Evolutionary conservation across 2,888 invertebrate genomes (phyloP), one percentile per base, ranked within the genome.

Genomic region (Podotricha telesiphe): DNA sequence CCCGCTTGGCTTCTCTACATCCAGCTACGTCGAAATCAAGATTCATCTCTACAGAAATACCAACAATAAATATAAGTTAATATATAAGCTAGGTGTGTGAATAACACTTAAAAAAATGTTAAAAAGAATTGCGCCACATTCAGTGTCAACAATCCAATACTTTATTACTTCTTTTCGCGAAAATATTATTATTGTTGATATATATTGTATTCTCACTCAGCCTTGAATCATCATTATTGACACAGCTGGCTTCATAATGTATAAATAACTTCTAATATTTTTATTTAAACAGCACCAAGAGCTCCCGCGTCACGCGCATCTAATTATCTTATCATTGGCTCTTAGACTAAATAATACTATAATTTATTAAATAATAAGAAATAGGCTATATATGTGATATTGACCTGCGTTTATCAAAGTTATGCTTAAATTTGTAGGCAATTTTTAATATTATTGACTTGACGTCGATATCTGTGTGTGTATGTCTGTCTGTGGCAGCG

Each of bases 201-300:
- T 20, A 34, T 11, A 17, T 15, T 3, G 20, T 40, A 58, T 56
- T 56, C 40, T 37, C 19, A 56, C 19, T 40, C 40, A 40, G 17
- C 56, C 42, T 42, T 58, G 20, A 20, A 58, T 42, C 20, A 22
- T 11, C n/a, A 20, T 17, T 42, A 45, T 59, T 59, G 42, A 22
- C 11, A n/a, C 22, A 59, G 20, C 59, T 59, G 59, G 22, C 59
- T 59, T 22, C 59, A n/a, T 42, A 42, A 22, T 22, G 42, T 59
- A 22, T 59, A 22, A 59, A 59, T 59, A 58, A 42, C 53, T 53
- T 42, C 15, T 42, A 58, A 42, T 58, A 58, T 42, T 42, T 58
- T 42, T 58, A 58, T 58, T 42, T 58, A 22, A 40, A 58, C 34
- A 58, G 20, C 2, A 40, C 15, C 42, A 58, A 15, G 20, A 40